Evolutionary conservation across 1,140 invertebrate genomes (phyloP).

Genomic region (Argopecten irradians): DNA sequence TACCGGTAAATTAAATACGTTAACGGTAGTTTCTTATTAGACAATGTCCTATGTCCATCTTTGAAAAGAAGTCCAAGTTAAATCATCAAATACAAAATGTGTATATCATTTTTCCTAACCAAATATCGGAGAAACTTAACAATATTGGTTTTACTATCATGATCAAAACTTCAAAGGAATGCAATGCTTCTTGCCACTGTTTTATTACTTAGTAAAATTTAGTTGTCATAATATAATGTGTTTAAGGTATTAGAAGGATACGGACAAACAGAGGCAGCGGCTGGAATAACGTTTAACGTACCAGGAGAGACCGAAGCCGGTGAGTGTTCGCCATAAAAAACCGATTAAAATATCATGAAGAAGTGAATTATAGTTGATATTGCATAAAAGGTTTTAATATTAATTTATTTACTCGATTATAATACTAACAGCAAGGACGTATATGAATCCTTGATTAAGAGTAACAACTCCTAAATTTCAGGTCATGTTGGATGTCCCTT

Average conservation of each 20-base stretch:
- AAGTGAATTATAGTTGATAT: neutral
- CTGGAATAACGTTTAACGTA: slow-evolving; percentile 92
- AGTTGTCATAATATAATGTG: too few relatives aligned
- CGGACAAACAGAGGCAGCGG: slow-evolving; percentile 97
- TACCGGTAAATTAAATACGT: slow-evolving; percentile 92
- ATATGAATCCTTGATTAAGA: neutral
- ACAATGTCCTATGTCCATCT: too few relatives aligned
- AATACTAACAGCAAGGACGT: slow-evolving; percentile 77
- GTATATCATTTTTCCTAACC: too few relatives aligned
- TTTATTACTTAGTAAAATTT: too few relatives aligned
- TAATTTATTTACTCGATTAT: neutral
- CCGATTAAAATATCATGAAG: neutral
- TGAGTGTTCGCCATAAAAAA: slow-evolving; percentile 46
- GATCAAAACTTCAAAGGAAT: too few relatives aligned
- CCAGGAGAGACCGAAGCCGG: slow-evolving; percentile 93
- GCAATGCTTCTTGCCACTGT: too few relatives aligned
- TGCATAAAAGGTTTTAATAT: neutral
- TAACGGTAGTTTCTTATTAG: too few relatives aligned
- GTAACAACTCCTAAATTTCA: slow-evolving; percentile 43
- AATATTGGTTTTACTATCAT: too few relatives aligned
- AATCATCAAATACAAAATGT: too few relatives aligned
- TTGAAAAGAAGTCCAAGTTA: too few relatives aligned
- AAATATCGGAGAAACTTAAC: too few relatives aligned
- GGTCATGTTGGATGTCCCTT: slow-evolving; percentile 94
- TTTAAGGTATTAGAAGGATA: slow-evolving; percentile 87